phyloP scores from a whole-genome alignment of 2,888 invertebrate genomes.

The Phaedon cochleariae region DNA sequence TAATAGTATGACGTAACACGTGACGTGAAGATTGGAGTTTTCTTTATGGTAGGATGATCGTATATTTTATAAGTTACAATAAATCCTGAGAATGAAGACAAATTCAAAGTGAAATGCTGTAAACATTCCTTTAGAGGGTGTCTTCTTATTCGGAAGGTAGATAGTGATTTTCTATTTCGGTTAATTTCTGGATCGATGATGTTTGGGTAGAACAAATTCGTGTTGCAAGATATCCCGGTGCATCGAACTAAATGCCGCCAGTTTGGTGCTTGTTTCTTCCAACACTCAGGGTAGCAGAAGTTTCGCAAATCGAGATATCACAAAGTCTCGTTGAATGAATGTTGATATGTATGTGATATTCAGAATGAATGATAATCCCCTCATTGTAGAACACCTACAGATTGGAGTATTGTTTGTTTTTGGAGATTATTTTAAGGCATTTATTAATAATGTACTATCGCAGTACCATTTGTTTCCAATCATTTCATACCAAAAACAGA shows the following conservation, averaged over 20 bases:
- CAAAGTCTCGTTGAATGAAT: conserved; percentile 42
- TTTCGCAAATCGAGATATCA: conserved; percentile 36
- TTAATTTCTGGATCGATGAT: background rate
- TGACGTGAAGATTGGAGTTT: too few species aligned
- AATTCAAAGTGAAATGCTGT: too few species aligned
- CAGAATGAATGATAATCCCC: conserved; percentile 43
- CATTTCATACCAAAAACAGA: conserved; percentile 52
- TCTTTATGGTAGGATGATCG: too few species aligned
- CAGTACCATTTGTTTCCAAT: conserved; percentile 53
- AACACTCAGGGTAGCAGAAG: conserved; percentile 54
- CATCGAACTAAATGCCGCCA: conserved; percentile 37
- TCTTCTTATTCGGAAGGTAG: too few species aligned
- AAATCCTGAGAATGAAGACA: too few species aligned
- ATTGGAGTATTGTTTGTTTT: conserved; percentile 52
- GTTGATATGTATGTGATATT: conserved; percentile 41
- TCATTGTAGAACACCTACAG: conserved; percentile 43
- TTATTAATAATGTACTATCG: conserved; percentile 55
- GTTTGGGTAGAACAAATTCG: conserved; percentile 1
- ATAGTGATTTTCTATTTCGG: too few species aligned
- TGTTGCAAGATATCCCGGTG: too few species aligned
- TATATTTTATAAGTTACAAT: too few species aligned
- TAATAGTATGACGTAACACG: too few species aligned
- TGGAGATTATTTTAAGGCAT: conserved; percentile 55
- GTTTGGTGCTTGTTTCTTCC: conserved; percentile 50
- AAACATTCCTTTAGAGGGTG: too few species aligned